phyloP scores from a whole-genome alignment of 2,113 vertebrate species.

The Probosciger aterrimus region DNA sequence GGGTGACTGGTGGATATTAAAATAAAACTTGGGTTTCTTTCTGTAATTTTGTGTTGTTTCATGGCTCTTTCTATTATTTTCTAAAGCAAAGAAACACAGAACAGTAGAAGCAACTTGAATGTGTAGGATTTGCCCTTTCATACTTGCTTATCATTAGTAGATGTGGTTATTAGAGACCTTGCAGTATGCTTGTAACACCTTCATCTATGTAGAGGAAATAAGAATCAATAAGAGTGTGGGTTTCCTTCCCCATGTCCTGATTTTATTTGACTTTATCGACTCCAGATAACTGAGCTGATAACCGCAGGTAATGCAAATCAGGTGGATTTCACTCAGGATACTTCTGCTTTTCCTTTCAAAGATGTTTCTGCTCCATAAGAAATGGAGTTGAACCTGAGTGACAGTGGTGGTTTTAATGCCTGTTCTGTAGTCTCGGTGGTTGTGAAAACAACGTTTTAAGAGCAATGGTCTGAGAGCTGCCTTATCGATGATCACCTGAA shows the following conservation, averaged over 20 bases:
- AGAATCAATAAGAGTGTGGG: accelerated
- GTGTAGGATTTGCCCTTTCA: neutral
- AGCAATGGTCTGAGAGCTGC: neutral
- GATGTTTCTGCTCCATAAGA: neutral
- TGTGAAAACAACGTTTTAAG: neutral
- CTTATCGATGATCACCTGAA: neutral
- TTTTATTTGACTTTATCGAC: neutral
- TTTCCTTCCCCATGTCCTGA: neutral
- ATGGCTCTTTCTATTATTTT: neutral
- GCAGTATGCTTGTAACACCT: neutral
- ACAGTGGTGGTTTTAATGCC: neutral
- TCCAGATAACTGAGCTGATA: neutral
- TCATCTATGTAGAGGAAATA: neutral
- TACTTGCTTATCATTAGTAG: neutral
- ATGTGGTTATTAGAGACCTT: neutral
- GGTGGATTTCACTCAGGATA: neutral
- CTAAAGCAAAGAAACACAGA: neutral
- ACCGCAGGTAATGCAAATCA: neutral
- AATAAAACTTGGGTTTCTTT: neutral
- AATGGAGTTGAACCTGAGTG: neutral
- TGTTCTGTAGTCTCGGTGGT: neutral
- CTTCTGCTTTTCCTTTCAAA: neutral
- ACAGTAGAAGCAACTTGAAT: neutral
- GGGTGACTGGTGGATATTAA: neutral
- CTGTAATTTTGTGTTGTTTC: neutral